These are phyloP conservation scores for Ophraella communa DNA, from an alignment of 2,888 invertebrate genomes.

Conservation along the genomic window DNA sequence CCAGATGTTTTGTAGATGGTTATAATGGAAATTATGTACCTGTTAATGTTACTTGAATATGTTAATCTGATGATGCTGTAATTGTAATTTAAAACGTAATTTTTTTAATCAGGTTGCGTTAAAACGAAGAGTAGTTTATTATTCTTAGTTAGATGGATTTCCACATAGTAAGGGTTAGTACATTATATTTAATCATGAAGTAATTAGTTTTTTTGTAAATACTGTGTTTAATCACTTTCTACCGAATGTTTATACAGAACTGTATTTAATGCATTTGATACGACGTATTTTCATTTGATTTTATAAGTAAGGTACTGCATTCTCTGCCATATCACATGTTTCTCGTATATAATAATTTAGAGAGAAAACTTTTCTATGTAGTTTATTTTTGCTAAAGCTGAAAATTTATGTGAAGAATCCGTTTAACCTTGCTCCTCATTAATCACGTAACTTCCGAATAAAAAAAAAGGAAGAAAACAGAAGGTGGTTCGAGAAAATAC, in stretches of 20 bases:
- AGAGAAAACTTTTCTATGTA: slow-evolving; percentile 10
- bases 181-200: no score
- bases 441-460: slow-evolving; percentile 12
- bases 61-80: no score
- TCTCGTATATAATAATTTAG: slow-evolving; percentile 19
- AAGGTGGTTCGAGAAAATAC: background rate
- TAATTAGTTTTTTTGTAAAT: no score
- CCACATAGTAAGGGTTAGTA: no score
- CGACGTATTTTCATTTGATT: background rate
- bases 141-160: no score
- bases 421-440: slow-evolving; percentile 4
- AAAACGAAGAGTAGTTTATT: no score
- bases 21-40: no score
- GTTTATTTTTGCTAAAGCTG: slow-evolving; percentile 16
- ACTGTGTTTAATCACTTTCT: background rate
- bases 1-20: no score
- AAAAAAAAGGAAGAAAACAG: background rate
- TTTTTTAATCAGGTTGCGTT: no score
- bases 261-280: background rate
- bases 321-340: slow-evolving; percentile 16
- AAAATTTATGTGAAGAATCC: slow-evolving; percentile 15
- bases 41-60: no score
- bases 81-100: no score
- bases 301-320: slow-evolving; percentile 4
- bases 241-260: background rate